A percentile compares a stretch with the other conserved stretches of the same genome.
Evolutionary conservation across 2,797 vertebrate genomes (phyloP).

Genomic region (Diceros bicornis): DNA sequence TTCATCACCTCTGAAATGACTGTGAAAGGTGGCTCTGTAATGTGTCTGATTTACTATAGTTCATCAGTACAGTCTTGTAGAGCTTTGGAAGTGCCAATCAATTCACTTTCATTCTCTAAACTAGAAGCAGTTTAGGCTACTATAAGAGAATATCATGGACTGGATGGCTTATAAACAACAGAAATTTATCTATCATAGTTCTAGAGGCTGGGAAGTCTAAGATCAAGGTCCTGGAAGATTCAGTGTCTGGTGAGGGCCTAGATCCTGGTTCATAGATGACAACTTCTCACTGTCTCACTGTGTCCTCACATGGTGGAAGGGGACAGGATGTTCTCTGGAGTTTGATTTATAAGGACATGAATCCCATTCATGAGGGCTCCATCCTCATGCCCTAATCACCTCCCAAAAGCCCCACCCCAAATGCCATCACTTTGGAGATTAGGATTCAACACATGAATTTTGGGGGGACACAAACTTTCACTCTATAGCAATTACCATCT

Average conservation of each 20-base stretch:
- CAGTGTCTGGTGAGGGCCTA: not conserved
- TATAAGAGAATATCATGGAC: not conserved
- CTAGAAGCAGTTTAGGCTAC: not conserved
- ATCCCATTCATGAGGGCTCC: not conserved
- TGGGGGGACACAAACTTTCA: not conserved
- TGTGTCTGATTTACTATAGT: not conserved
- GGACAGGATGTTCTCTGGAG: not conserved
- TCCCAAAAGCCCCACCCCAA: not conserved
- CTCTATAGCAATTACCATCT: not conserved
- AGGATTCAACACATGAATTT: not conserved
- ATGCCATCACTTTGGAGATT: not conserved
- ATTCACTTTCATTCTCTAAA: conserved; percentile 4
- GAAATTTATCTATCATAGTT: not conserved
- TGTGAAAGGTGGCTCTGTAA: not conserved
- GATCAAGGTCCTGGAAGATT: not conserved
- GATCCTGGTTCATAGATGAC: not conserved
- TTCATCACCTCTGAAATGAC: conserved; percentile 59
- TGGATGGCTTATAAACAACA: not conserved
- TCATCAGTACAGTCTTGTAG: not conserved
- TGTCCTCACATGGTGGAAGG: not conserved
- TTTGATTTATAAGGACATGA: not conserved
- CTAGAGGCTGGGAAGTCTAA: not conserved
- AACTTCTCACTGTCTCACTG: not conserved
- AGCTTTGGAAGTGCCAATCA: not conserved
- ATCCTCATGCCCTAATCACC: not conserved